Evolutionary conservation across 2,888 invertebrate species (phyloP), one percentile per base, ranked within the genome.

Genomic region (Nomada ferruginata): DNA sequence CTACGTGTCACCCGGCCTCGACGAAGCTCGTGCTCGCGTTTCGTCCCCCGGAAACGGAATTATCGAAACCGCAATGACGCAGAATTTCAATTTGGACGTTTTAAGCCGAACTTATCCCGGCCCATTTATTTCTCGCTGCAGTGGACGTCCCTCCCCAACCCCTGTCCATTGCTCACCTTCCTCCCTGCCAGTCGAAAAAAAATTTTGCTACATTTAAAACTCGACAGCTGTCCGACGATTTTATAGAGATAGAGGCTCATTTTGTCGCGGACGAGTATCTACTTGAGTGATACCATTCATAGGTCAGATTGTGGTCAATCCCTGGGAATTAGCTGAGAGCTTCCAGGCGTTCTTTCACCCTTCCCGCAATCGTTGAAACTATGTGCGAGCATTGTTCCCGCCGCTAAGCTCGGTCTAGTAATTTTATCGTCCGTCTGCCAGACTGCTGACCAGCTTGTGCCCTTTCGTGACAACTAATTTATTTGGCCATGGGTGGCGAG

Each of bases 391-490:
- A 79, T 82, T 82, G 79, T 84, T 78, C 63, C 72, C 63, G 79
- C 80, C 81, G 84, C 81, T 87, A 84, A 90, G 87, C 90, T 85
- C 86, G 76, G 84, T 83, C 85, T 71, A 82, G 85, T 85, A 88
- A 87, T 90, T 90, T 90, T 89, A 87, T 86, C 89, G 88, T 80
- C 82, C 84, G 82, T 83, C 85, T 74, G 83, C 83, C 86, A 83
- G 86, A 83, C 82, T 80, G 83, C 88, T 77, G 79, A 75, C 77
- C 82, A 66, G 78, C 76, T 87, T 82, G 80, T 84, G 81, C 82
- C 87, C 76, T 84, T 87, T 89, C 88, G 85, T 87, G 90, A 90
- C 85, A 87, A 91, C 89, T 89, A 88, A 91, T 91, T 90, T 87
- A 88, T 91, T 90, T 89, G 89, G 87, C 84, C 85, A 81, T 69